Evolutionary conservation across 2,797 vertebrate genomes (phyloP).

Genomic region (Sebastiscus albofasciatus): DNA sequence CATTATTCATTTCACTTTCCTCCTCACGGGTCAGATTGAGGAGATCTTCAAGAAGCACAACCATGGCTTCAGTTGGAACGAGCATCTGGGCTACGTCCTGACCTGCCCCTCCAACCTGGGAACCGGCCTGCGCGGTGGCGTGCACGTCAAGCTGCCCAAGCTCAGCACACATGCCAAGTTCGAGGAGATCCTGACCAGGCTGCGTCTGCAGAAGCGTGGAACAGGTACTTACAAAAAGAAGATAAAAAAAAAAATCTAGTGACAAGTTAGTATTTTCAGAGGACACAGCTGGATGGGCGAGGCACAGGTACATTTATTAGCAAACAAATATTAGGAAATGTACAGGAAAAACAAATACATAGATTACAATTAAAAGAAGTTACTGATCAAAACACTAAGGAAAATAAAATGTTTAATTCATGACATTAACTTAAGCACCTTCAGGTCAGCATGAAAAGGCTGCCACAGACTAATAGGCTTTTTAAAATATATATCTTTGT

Average conservation of each 20-base stretch:
- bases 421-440: background rate
- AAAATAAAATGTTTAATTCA: background rate
- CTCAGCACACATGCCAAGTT: slow-evolving; percentile 94
- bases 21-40: slow-evolving; percentile 86
- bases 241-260: background rate
- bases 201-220: slow-evolving; percentile 96
- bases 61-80: slow-evolving; percentile 95
- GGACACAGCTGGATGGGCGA: background rate
- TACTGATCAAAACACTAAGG: background rate
- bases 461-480: too few species aligned
- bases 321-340: background rate
- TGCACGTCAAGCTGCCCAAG: slow-evolving; percentile 95
- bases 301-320: too few species aligned
- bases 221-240: slow-evolving; percentile 83
- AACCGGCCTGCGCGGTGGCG: slow-evolving; percentile 93
- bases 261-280: background rate
- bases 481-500: too few species aligned
- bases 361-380: background rate
- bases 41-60: slow-evolving; percentile 93
- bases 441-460: background rate
- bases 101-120: slow-evolving; percentile 98
- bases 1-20: background rate
- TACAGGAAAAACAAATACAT: background rate
- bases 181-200: slow-evolving; percentile 90
- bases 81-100: slow-evolving; percentile 95